Percentiles rank a stretch among this genome's conserved stretches.
These are phyloP conservation scores for Lasius platythorax DNA, from an alignment of 2,888 invertebrate genomes.

Conservation along the genomic window DNA sequence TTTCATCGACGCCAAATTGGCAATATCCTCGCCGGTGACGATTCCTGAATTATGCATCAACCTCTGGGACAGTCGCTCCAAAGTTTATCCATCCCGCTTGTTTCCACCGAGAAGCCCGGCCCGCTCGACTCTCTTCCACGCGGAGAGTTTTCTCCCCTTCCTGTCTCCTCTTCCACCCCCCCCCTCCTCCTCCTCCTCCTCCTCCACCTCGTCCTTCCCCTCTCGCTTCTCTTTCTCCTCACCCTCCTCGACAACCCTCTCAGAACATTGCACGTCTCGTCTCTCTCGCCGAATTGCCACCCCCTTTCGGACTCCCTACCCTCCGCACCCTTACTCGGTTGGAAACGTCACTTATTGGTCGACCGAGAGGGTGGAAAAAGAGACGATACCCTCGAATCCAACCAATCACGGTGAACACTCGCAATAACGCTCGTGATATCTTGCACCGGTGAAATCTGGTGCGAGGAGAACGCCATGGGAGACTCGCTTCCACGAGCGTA, in stretches of 20 bases:
- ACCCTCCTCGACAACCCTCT: constrained; percentile 40
- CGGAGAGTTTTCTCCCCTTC: constrained; percentile 69
- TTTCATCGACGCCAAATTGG: constrained; percentile 86
- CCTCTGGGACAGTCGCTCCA: constrained; percentile 85
- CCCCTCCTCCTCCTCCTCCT: not conserved
- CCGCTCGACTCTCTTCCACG: constrained; percentile 71
- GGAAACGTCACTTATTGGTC: constrained; percentile 81
- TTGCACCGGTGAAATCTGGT: constrained; percentile 53
- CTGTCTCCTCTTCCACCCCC: constrained; percentile 19
- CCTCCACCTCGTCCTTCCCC: constrained; percentile 14
- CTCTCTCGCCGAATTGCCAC: constrained; percentile 55
- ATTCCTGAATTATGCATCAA: constrained; percentile 86
- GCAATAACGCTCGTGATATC: constrained; percentile 71
- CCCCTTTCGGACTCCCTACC: constrained; percentile 48
- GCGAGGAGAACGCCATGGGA: constrained; percentile 29
- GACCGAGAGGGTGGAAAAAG: constrained; percentile 73
- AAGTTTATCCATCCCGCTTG: constrained; percentile 85
- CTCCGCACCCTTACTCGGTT: constrained; percentile 69
- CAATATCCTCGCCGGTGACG: constrained; percentile 86
- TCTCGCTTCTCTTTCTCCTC: constrained; percentile 35
- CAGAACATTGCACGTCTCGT: constrained; percentile 47
- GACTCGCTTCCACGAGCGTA: constrained; percentile 39
- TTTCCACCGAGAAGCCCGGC: constrained; percentile 77
- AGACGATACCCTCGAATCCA: constrained; percentile 72
- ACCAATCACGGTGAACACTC: constrained; percentile 73